Evolutionary conservation across 2,888 invertebrate genomes (phyloP), one percentile per base, ranked within the genome.

Genomic region (Adelphocoris suturalis): DNA sequence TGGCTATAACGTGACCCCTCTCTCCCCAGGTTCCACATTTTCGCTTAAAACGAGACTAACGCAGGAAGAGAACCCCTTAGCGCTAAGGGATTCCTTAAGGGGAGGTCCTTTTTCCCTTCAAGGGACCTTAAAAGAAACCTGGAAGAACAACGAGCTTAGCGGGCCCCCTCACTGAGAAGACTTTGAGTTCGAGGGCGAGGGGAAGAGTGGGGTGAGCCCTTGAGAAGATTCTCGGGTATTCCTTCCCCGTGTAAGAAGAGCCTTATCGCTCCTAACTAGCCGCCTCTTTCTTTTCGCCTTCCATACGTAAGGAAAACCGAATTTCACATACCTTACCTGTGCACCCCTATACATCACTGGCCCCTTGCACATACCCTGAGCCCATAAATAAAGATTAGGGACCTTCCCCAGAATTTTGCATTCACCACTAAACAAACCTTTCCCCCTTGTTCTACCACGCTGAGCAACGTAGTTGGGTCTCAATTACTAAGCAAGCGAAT

Each of bases 351-450:
- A 46, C 46, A 78, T 78, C 78, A 78, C 78, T 46, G 19, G 47
- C 46, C 78, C 78, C 78, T 78, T 47, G 78, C 37, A 78, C 78
- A 78, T 68, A 78, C 46, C 46, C 47, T 46, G 3, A 78, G 47
- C 78, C 37, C 78, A 78, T 78, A 78, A 78, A 78, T 78, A 78
- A 78, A 78, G 78, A 78, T 78, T 78, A 78, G 78, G 78, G 68
- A 37, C 46, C 78, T 78, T 14, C 37, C 68, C 68, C 47, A 46
- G 78, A 78, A 78, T 78, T 78, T 78, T 78, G 37, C 78, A 78
- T 78, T 78, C 47, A 37, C 78, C 78, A 19, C 78, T 78, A 78
- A 78, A 46, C 78, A 78, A 78, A 78, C 78, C 46, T 76, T 78
- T 78, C 47, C 78, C n/a, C 78, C 78, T 78, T 78, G 78, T 78